A percentile compares a stretch with the other conserved stretches of the same genome.
Conservation (phyloP, 2,113 vertebrate genomes). For the Cettia cetti region DNA sequence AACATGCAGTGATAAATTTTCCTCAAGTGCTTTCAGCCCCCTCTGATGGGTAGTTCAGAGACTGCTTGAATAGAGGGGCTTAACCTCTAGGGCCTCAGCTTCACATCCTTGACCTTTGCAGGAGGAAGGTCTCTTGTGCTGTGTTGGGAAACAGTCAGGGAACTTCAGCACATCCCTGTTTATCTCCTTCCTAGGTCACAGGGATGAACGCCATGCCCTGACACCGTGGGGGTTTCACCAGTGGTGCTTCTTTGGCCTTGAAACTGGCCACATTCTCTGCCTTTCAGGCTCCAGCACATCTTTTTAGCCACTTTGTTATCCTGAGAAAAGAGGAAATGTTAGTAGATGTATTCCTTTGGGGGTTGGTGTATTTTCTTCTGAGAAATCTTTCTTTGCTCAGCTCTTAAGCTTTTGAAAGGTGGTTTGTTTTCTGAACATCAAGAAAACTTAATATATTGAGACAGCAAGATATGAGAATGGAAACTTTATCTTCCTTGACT, state of each 20-base stretch:
- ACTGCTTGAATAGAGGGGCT: neutral
- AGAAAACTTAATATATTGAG: neutral
- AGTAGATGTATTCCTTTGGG: neutral
- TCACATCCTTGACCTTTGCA: neutral
- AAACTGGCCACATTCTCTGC: neutral
- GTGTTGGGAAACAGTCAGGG: neutral
- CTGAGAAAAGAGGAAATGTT: neutral
- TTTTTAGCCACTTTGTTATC: neutral
- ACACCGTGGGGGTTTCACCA: accelerated
- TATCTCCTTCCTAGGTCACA: accelerated
- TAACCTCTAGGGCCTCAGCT: neutral
- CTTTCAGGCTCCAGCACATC: neutral
- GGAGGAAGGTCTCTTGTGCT: neutral
- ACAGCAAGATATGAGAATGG: neutral
- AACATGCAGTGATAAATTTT: neutral
- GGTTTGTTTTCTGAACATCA: neutral
- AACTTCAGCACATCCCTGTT: neutral
- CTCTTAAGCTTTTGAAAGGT: neutral
- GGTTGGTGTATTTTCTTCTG: neutral
- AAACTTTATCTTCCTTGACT: neutral
- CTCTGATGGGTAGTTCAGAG: neutral
- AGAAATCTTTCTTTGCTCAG: neutral
- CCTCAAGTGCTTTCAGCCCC: neutral
- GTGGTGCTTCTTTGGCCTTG: accelerated
- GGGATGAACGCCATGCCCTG: neutral